Evolutionary conservation across 2,888 invertebrate genomes (phyloP), one percentile per base, ranked within the genome.

Genomic region (Bursaphelenchus okinawaensis): DNA sequence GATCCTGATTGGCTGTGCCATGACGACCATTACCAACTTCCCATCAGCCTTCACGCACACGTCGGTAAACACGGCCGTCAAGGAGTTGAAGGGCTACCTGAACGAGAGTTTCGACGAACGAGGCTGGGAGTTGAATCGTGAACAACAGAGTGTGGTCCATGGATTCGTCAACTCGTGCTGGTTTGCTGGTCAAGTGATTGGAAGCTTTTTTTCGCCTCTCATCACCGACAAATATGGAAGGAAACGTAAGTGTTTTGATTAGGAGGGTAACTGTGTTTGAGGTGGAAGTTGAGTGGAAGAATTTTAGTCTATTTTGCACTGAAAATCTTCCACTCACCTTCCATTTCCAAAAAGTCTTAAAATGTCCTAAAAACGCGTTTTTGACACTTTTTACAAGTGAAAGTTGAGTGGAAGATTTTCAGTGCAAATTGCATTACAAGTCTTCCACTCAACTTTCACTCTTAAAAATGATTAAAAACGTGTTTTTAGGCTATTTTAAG

Each of bases 1-100:
- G 20, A 74, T 79, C 59, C 54, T 71, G 50, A 72, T 79, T 58
- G 75, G 77, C 57, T 73, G 71, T 31, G 61, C 76, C 20, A 70
- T 79, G 52, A 78, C 78, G 8, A 68, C 71, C 31, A 79, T 77
- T 66, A 77, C 79, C 52, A 79, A 79, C 64, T 79, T 77, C 62
- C 78, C 77, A 16, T 58, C 58, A 26, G 74, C 70, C 12, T 79
- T 75, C 67, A 74, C 76, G 50, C 79, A 79, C 59, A 77, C 78
- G 3, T 73, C 75, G 7, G 62, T 75, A 27, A 79, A 78, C 62
- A 79, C 77, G n/a, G 79, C 79, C 6, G 77, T 77, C 9, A 66
- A 68, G 26, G 69, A 72, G 63, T 56, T 79, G 29, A 71, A 79
- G 66, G 60, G 63, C 27, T 79, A 77, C 64, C 59, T 79, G 55